Evolutionary conservation across 2,113 vertebrate species (phyloP), one percentile per base, ranked within the genome.

Genomic region (Pterocles gutturalis): DNA sequence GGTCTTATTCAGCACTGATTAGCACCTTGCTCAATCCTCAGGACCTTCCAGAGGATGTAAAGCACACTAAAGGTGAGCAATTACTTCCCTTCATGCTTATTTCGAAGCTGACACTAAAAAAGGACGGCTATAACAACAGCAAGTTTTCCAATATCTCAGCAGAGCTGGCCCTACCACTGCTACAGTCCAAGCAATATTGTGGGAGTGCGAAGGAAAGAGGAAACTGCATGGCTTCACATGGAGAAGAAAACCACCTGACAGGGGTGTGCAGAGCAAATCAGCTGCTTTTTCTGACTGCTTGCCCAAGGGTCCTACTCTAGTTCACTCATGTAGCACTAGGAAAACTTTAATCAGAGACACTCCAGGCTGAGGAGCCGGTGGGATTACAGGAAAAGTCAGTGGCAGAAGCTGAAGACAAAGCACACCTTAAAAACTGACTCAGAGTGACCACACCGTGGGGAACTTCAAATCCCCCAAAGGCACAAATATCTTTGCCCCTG

Each of bases 141-240:
- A 83, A 77, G 7, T 31, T 45, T 93, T 71, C 48, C 29, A 70
- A 53, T 31, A 51, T 16, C 33, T 64, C 60, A 51, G 36, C 29
- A 64, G 60, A 64, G 7, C 34, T 86, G 67, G 51, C 19, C 66
- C 66, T 62, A 41, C 33, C 51, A 14, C 17, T 34, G 24, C 33
- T 66, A 5, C 19, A 11, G 26, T 81, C 36, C 67, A 62, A 86
- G 55, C 4, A 45, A 28, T 70, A 64, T 13, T 83, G 11, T 64
- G 51, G 17, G 18, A 83, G 33, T 2, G 1, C 0, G 0, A 46
- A 33, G n/a, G 67, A 85, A 66, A 90, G 62, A 69, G 18, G 20
- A 90, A 94, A 70, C 33, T n/a, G 11, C 26, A 33, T 0, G 0
- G 48, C 13, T 89, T 79, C 7, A 1, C 17, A 2, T 17, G 18